Base-by-base conservation (phyloP, 2,113 vertebrate genomes). In the Engystomops pustulosus region DNA sequence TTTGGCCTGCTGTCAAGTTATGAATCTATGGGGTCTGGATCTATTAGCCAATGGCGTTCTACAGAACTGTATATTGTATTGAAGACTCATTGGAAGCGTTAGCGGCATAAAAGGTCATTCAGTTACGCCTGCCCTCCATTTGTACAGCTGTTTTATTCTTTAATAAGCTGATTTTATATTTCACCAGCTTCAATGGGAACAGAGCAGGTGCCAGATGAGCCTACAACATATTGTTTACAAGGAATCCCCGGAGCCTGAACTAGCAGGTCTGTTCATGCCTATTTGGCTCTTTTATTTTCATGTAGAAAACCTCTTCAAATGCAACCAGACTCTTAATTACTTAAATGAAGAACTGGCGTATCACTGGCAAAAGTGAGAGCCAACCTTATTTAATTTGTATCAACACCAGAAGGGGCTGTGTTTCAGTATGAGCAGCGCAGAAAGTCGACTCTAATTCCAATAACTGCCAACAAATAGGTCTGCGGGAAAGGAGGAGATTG, bases 341-440 rank as follows among this genome's bases (percentile, higher is more conserved):
- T 78, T 69, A 78, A 69, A 84, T 78, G 44, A 78, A 30, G 47
- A 78, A 69, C 60, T 84, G 74, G 82, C 74, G 41, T 34, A 78
- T 84, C 44, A 69, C 53, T 70, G 32, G 74, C 58, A 78, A 69
- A 65, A 30, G 65, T 6, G 47, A 69, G 38, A 55, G 82, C 71
- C 72, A 84, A 84, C 27, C 74, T 69, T 60, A 84, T 78, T 84
- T 84, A 55, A 84, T 84, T 84, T 84, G 34, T 69, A 78, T 84
- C 82, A 84, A 78, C 74, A 78, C 82, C 82, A 84, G 74, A 78
- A 78, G 82, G 82, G 55, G 60, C 60, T 68, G 18, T 53, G 41
- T 53, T 38, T 68, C 60, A 69, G 67, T 53, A 77, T 53, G 62
- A 84, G 47, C 82, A 70, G 45, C 49, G 68, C 55, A 32, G 4